These are phyloP conservation scores for Trimorus sp. DNA, from an alignment of 2,888 invertebrate genomes.

Conservation along the genomic window DNA sequence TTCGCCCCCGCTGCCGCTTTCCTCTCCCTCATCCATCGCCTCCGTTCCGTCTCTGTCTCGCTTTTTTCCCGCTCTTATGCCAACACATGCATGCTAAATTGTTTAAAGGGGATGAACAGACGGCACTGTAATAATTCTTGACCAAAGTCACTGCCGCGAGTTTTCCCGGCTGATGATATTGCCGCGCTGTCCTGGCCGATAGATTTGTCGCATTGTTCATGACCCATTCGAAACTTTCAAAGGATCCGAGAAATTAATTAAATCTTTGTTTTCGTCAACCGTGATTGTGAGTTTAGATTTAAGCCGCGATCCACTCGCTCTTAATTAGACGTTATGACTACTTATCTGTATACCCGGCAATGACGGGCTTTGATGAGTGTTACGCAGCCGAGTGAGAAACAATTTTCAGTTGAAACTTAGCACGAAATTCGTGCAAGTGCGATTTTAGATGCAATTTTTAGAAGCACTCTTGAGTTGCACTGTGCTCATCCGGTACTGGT, in stretches of 20 bases:
- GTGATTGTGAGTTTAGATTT: not conserved
- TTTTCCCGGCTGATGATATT: conserved; percentile 22
- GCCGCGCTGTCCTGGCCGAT: conserved; percentile 29
- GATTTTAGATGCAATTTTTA: too few species aligned
- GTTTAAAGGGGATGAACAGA: conserved; percentile 75
- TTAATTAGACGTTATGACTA: not conserved
- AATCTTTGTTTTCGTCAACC: conserved; percentile 4
- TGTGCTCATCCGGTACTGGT: too few species aligned
- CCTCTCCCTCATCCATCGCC: conserved; percentile 25
- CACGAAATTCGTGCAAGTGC: too few species aligned
- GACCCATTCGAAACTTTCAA: conserved; percentile 27
- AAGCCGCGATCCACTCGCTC: not conserved
- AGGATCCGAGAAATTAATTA: conserved; percentile 27
- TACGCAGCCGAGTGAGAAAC: too few species aligned
- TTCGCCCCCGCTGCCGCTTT: conserved; percentile 59
- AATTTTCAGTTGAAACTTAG: too few species aligned
- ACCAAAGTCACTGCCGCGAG: conserved; percentile 24
- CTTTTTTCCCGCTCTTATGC: conserved; percentile 63
- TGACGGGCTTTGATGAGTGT: too few species aligned
- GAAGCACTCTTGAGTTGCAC: too few species aligned
- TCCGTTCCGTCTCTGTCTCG: conserved; percentile 40
- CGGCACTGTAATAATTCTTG: conserved; percentile 36
- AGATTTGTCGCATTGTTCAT: conserved; percentile 53
- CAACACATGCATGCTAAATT: conserved; percentile 73
- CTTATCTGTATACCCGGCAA: too few species aligned